These are phyloP conservation scores for Xylophagus ater DNA, from an alignment of 2,888 invertebrate species.

Conservation along the genomic window DNA sequence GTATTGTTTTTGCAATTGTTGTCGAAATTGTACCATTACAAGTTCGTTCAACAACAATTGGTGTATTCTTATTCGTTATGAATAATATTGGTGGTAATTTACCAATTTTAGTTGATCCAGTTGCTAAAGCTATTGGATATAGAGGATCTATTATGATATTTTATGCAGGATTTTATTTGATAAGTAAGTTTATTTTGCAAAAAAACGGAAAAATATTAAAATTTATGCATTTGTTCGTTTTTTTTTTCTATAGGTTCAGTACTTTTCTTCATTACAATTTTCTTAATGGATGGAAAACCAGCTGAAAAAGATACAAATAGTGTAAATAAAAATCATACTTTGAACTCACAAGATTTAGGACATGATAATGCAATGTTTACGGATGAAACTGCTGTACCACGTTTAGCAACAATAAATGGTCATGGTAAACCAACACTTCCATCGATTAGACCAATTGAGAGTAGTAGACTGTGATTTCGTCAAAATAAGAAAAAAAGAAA, in stretches of 20 bases:
- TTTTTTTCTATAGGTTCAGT: slow-evolving; percentile 53
- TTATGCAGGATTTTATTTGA: slow-evolving; percentile 76
- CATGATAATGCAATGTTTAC: slow-evolving; percentile 37
- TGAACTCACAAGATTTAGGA: slow-evolving; percentile 20
- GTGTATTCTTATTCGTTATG: slow-evolving; percentile 83
- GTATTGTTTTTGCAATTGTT: slow-evolving; percentile 79
- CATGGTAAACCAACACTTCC: slow-evolving; percentile 13
- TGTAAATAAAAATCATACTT: background rate
- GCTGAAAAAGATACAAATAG: slow-evolving; percentile 18
- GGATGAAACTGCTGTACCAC: slow-evolving; percentile 24
- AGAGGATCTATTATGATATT: slow-evolving; percentile 75
- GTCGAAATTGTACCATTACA: slow-evolving; percentile 78
- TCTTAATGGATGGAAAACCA: slow-evolving; percentile 59
- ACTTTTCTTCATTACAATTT: slow-evolving; percentile 68
- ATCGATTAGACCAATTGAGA: slow-evolving; percentile 24
- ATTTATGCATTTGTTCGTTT: background rate
- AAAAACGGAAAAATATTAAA: background rate
- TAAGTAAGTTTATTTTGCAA: slow-evolving; percentile 51
- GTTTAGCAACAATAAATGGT: slow-evolving; percentile 13
- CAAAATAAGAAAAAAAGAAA: background rate
- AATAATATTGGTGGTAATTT: slow-evolving; percentile 86
- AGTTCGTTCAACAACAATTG: slow-evolving; percentile 73
- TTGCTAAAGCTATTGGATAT: slow-evolving; percentile 70
- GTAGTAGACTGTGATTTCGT: slow-evolving; percentile 30
- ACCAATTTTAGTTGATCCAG: slow-evolving; percentile 77